Percentiles rank a stretch among this genome's conserved stretches.
phyloP scores from a whole-genome alignment of 2,113 vertebrate genomes.

The Zeus faber region DNA sequence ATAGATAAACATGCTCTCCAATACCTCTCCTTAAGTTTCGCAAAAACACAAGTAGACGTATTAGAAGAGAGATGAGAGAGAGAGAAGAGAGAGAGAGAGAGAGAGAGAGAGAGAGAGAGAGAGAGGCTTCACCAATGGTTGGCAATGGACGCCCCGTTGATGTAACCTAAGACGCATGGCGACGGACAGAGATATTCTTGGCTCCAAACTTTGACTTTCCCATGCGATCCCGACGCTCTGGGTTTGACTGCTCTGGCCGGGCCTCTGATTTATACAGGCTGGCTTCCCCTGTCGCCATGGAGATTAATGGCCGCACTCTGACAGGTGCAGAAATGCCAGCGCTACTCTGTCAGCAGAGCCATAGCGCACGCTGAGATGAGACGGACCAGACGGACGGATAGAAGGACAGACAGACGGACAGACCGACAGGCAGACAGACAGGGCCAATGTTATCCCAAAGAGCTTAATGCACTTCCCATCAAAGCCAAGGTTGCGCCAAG shows the following conservation, averaged over 20 bases:
- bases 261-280: constrained; percentile 54
- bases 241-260: constrained; percentile 11
- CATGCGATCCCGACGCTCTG: constrained; percentile 8
- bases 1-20: constrained; percentile 14
- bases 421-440: constrained; percentile 10
- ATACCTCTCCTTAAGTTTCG: constrained; percentile 17
- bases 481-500: constrained; percentile 31
- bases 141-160: no score
- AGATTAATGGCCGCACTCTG: constrained; percentile 65
- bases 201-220: constrained; percentile 4
- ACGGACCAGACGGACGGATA: no score
- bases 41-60: not conserved
- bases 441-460: constrained; percentile 23
- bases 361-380: not conserved
- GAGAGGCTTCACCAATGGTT: no score
- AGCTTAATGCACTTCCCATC: constrained; percentile 37
- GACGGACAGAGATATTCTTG: constrained; percentile 5
- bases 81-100: no score
- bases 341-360: constrained; percentile 64
- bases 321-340: constrained; percentile 68
- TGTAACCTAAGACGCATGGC: no score
- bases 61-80: no score
- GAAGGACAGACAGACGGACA: constrained; percentile 8
- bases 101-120: no score
- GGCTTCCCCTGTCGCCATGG: constrained; percentile 64